phyloP scores from a whole-genome alignment of 2,113 vertebrate genomes.

The Sorex fumeus region DNA sequence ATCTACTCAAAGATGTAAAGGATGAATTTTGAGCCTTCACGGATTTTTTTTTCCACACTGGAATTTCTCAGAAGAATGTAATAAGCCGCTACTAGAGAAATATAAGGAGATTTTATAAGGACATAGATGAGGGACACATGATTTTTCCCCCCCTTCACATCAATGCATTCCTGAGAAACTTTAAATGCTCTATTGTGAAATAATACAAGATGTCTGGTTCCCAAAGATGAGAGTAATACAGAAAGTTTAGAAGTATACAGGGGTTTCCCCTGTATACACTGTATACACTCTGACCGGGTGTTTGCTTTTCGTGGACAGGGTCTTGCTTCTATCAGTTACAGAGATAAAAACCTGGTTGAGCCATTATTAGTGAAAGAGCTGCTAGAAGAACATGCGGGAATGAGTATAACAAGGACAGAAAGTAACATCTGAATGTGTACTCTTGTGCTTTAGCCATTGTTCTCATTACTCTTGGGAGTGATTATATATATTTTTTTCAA shows the following conservation, averaged over 20 bases:
- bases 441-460: not conserved
- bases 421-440: not conserved
- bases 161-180: not conserved
- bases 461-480: not conserved
- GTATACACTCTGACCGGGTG: not conserved
- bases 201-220: not conserved
- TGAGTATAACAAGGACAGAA: not conserved
- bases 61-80: constrained; percentile 31
- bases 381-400: not conserved
- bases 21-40: not conserved
- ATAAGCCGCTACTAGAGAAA: not conserved
- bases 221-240: not conserved
- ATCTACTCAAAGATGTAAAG: not conserved
- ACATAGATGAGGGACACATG: no score
- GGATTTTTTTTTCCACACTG: not conserved
- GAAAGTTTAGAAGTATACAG: not conserved
- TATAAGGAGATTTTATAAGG: not conserved
- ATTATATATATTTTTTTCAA: not conserved
- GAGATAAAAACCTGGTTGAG: not conserved
- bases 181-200: constrained; percentile 10
- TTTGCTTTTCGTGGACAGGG: not conserved
- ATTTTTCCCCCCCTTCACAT: not conserved
- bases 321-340: not conserved
- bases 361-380: not conserved
- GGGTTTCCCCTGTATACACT: not conserved